These are phyloP conservation scores for Eremophila alpestris DNA, from an alignment of 2,797 vertebrate species.

Conservation along the genomic window DNA sequence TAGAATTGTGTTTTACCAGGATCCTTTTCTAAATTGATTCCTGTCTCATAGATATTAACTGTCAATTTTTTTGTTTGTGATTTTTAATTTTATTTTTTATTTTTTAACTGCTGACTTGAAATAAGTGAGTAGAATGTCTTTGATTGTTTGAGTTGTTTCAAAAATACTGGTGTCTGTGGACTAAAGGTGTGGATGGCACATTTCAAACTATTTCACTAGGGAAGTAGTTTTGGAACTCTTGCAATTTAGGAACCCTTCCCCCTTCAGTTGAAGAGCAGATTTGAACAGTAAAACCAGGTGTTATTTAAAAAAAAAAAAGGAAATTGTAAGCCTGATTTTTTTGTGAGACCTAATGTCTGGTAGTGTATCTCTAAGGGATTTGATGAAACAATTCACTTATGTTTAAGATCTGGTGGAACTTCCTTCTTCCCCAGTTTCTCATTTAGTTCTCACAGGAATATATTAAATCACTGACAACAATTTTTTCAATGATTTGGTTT, in stretches of 20 bases:
- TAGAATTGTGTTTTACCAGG: constrained; percentile 16
- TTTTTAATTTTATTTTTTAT: neutral
- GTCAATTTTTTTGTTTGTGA: neutral
- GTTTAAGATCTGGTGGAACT: neutral
- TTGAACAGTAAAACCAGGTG: neutral
- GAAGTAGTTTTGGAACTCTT: neutral
- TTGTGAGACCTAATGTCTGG: neutral
- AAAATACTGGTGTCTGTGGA: neutral
- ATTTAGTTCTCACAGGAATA: neutral
- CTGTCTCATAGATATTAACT: neutral
- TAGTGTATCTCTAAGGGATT: neutral
- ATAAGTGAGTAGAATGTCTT: neutral
- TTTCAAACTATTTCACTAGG: neutral
- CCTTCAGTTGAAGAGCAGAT: neutral
- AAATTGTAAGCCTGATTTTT: neutral
- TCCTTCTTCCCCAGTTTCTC: neutral
- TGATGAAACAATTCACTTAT: neutral
- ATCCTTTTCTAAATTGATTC: constrained; percentile 34
- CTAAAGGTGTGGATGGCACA: neutral
- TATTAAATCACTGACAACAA: neutral
- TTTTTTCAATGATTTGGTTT: neutral
- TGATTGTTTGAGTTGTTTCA: neutral
- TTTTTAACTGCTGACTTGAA: neutral
- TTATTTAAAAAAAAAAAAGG: neutral
- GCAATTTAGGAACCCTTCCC: neutral